Evolutionary conservation across 2,113 vertebrate species (phyloP).

Genomic region (Rhegmatorhina hoffmannsi): DNA sequence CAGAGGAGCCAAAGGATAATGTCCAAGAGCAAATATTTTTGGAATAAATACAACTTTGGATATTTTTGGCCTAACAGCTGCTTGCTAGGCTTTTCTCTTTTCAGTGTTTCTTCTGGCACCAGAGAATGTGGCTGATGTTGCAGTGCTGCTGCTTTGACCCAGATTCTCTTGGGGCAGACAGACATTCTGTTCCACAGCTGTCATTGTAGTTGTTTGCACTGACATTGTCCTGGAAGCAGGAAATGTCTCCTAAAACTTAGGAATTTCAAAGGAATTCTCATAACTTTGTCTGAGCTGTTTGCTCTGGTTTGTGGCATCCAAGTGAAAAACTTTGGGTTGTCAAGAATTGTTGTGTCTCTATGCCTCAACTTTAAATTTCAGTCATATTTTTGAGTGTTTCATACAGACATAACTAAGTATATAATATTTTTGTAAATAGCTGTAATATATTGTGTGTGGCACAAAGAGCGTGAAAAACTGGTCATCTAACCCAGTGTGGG

Average conservation of each 20-base stretch:
- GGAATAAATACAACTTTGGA: not conserved
- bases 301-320: not conserved
- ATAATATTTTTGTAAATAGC: too few species aligned
- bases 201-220: not conserved
- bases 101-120: constrained; percentile 16
- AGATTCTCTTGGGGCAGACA: not conserved
- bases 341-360: not conserved
- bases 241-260: not conserved
- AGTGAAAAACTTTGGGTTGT: not conserved
- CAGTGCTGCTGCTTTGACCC: not conserved
- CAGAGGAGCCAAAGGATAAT: not conserved
- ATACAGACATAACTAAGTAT: too few species aligned
- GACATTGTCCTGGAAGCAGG: not conserved
- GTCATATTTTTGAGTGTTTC: not conserved
- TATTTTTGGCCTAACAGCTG: constrained; percentile 22
- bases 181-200: not conserved
- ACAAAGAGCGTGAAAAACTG: not conserved
- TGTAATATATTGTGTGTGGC: not conserved
- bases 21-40: constrained; percentile 22
- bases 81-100: constrained; percentile 1
- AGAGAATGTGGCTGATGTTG: not conserved
- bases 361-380: not conserved
- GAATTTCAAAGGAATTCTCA: accelerated
- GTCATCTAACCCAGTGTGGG: too few species aligned
- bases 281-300: not conserved